These are phyloP conservation scores for Butastur rufipennis DNA, from an alignment of 2,113 vertebrate species.

Conservation along the genomic window DNA sequence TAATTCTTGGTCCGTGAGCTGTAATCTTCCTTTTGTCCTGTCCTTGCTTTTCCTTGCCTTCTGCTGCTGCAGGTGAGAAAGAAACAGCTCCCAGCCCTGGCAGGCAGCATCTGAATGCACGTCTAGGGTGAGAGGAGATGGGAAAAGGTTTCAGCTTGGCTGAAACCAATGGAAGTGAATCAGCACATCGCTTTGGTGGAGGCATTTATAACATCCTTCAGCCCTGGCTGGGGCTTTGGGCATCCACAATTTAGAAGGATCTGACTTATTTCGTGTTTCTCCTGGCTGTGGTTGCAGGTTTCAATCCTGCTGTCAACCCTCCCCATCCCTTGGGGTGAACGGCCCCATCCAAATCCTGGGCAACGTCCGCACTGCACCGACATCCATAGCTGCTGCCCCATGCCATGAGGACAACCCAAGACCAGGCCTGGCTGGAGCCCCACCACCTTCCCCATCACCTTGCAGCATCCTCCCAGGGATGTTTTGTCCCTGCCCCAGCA, in stretches of 20 bases:
- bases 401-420: not conserved
- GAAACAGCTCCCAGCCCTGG: rapidly evolving
- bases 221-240: not conserved
- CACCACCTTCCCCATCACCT: not conserved
- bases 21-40: not conserved
- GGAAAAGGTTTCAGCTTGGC: not conserved
- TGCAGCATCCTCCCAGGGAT: not conserved
- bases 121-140: not conserved
- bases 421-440: not conserved
- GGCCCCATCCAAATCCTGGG: not conserved
- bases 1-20: not conserved
- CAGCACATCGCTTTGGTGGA: not conserved
- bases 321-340: not conserved
- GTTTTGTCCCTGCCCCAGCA: not conserved
- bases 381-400: not conserved
- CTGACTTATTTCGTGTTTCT: not conserved
- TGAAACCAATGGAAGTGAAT: not conserved
- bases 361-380: rapidly evolving
- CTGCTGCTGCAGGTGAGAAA: not conserved
- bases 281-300: not conserved
- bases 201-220: not conserved
- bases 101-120: not conserved
- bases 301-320: not conserved
- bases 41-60: not conserved
- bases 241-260: not conserved